Conservation (phyloP, 1,140 invertebrate species). For the Anthonomus grandis region DNA sequence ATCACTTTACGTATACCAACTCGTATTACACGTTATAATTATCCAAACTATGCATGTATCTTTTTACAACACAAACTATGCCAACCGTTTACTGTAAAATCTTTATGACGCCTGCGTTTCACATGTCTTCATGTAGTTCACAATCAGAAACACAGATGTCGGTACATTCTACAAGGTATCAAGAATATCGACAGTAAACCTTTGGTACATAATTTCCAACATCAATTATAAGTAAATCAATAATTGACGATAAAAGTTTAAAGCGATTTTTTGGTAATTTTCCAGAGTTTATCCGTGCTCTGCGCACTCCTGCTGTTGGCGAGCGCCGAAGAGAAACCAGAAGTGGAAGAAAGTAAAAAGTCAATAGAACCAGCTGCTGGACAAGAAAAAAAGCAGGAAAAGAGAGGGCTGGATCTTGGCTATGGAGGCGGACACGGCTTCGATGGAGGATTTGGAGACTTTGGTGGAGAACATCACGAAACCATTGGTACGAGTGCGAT, state of each 20-base stretch:
- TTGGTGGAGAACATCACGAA: constrained; percentile 33
- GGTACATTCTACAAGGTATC: no score
- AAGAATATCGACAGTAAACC: no score
- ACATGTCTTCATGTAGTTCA: no score
- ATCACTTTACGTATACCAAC: no score
- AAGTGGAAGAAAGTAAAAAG: constrained; percentile 46
- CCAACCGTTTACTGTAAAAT: no score
- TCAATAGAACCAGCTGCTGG: constrained; percentile 42
- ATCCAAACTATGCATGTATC: no score
- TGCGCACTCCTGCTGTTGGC: constrained; percentile 53
- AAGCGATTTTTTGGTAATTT: constrained; percentile 16
- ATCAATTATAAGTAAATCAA: not conserved
- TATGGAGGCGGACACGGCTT: constrained; percentile 59
- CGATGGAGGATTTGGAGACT: constrained; percentile 37
- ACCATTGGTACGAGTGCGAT: not conserved
- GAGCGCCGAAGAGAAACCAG: constrained; percentile 48
- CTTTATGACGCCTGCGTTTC: no score
- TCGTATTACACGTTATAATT: no score
- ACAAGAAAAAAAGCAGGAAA: constrained; percentile 62
- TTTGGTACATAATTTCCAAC: no score
- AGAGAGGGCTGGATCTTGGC: constrained; percentile 57
- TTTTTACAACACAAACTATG: no score
- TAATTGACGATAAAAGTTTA: not conserved
- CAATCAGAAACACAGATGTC: no score
- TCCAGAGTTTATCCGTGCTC: constrained; percentile 49